Conservation (phyloP, 2,888 invertebrate genomes). For the Stratiomys singularior region DNA sequence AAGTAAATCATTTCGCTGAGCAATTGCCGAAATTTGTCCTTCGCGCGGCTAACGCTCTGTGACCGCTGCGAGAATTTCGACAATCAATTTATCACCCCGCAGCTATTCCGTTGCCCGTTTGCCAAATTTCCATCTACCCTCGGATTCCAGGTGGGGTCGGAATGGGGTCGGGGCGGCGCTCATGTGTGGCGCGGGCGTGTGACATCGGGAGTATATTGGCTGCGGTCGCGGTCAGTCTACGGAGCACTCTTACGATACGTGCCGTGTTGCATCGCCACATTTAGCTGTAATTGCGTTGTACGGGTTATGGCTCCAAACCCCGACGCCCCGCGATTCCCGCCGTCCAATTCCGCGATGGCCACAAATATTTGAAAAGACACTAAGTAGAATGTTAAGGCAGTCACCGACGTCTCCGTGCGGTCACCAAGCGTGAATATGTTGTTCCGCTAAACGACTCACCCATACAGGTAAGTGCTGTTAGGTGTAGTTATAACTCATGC, state of each 20-base stretch:
- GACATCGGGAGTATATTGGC: background rate
- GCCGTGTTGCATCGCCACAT: constrained; percentile 29
- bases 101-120: background rate
- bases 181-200: background rate
- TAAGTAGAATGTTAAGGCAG: constrained; percentile 39
- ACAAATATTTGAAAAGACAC: constrained; percentile 22
- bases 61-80: constrained; percentile 27
- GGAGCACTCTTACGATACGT: background rate
- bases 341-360: background rate
- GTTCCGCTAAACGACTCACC: constrained; percentile 1
- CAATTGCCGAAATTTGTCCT: constrained; percentile 45
- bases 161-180: background rate
- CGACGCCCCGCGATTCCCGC: background rate
- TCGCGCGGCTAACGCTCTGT: constrained; percentile 41
- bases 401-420: constrained; percentile 7
- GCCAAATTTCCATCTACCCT: background rate
- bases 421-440: background rate
- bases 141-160: background rate
- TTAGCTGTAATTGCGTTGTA: constrained; percentile 25
- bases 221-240: background rate
- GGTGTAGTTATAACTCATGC: background rate
- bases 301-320: background rate
- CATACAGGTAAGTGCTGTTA: constrained; percentile 2
- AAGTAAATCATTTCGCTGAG: constrained; percentile 27
- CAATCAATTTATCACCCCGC: background rate